Evolutionary conservation across 2,888 invertebrate species (phyloP).

Genomic region (Melipona bicolor): DNA sequence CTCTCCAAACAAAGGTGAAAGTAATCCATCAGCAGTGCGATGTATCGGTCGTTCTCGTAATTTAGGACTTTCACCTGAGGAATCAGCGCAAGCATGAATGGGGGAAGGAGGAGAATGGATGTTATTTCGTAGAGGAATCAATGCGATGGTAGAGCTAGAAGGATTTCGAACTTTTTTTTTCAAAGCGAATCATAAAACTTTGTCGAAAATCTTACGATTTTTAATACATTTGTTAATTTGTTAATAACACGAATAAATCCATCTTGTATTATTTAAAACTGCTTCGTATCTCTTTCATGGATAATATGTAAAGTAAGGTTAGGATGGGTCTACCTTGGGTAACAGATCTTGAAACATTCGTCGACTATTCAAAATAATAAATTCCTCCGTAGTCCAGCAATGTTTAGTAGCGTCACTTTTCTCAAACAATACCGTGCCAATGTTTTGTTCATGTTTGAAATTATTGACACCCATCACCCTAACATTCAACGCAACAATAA

Average conservation of each 20-base stretch:
- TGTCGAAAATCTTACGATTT: not conserved
- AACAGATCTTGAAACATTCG: slow-evolving; percentile 79
- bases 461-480: slow-evolving; percentile 64
- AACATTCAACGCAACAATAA: not conserved
- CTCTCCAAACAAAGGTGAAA: slow-evolving; percentile 78
- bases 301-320: not conserved
- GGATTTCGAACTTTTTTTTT: slow-evolving; percentile 4
- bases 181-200: not conserved
- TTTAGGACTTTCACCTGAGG: slow-evolving; percentile 75
- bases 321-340: slow-evolving; percentile 72
- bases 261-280: no score
- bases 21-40: slow-evolving; percentile 78
- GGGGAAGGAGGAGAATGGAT: not conserved
- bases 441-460: slow-evolving; percentile 67
- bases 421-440: slow-evolving; percentile 80
- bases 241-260: no score
- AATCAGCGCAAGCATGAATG: not conserved
- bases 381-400: slow-evolving; percentile 80
- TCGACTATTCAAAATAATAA: slow-evolving; percentile 76
- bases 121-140: not conserved
- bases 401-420: slow-evolving; percentile 71
- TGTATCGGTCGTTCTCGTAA: slow-evolving; percentile 76
- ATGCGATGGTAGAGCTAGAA: slow-evolving; percentile 19
- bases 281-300: no score
- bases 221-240: not conserved